These are phyloP conservation scores for Platyrinchus mystaceus DNA, from an alignment of 2,797 vertebrate species.

Conservation along the genomic window DNA sequence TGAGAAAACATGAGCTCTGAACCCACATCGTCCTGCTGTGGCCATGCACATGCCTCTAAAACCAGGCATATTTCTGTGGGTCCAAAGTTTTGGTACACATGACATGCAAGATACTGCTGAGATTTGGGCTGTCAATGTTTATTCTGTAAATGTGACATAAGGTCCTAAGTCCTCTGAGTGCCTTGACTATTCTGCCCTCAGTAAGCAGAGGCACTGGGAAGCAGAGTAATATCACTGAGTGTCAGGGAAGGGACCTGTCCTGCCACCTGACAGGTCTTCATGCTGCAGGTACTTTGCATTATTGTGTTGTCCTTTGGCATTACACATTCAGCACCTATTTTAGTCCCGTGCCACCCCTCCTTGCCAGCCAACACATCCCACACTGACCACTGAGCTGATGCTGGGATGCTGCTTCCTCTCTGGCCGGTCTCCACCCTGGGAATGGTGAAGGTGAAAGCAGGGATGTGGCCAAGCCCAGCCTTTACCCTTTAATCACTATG, in stretches of 20 bases:
- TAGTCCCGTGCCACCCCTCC: not conserved
- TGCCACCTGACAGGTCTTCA: not conserved
- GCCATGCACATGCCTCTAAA: not conserved
- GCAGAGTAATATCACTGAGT: accelerated
- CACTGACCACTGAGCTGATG: not conserved
- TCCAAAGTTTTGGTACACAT: not conserved
- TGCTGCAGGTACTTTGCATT: not conserved
- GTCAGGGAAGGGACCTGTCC: not conserved
- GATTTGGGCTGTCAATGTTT: not conserved
- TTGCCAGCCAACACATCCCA: not conserved
- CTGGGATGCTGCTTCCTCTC: not conserved
- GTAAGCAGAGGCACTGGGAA: not conserved
- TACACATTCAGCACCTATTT: not conserved
- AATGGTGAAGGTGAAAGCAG: not conserved
- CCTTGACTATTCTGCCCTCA: not conserved
- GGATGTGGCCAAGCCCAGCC: not conserved
- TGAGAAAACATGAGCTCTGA: not conserved
- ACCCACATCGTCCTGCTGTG: not conserved
- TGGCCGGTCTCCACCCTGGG: not conserved
- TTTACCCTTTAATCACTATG: not conserved
- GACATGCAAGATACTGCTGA: not conserved
- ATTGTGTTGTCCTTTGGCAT: not conserved
- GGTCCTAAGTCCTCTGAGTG: not conserved
- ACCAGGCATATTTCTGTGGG: not conserved
- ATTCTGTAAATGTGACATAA: not conserved